Base-by-base conservation (phyloP, 2,888 invertebrate species). In the Cephus nigrinus region DNA sequence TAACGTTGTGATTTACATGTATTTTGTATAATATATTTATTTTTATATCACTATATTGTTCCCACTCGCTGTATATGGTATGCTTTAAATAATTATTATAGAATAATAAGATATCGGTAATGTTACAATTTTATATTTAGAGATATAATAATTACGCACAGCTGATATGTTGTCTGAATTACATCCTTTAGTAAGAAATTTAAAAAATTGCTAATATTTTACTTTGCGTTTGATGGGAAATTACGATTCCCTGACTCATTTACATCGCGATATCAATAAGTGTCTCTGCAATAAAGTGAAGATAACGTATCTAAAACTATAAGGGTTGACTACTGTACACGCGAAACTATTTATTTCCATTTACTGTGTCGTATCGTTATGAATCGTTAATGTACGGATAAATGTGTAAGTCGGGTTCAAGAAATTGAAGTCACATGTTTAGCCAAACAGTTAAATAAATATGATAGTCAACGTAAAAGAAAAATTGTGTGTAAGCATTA, bases 1-100 rank as follows among this genome's bases (percentile, higher is more conserved):
- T 72, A 55, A 76, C 15, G 11, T 72, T 40, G 23, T 40, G 34
- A 72, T 72, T 35, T 72, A 76, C 72, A 76, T 68, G 76, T 76
- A 40, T 31, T 72, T 76, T 72, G 15, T 72, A 76, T 9, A 68
- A 68, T 68, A n/a, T 68, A 68, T 68, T 75, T 68, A 68, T 68
- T 75, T 68, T 30, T 15, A 75, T 30, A 74, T 34, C 31, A 75
- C 31, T 71, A 23, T 31, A 23, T 30, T 35, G 55, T 55, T 55
- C 23, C 23, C 55, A 23, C 23, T 23, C 9, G 23, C 23, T 55
- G 9, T 55, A 55, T 23, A 23, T 9, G 0, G 5, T 23, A 55
- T 55, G 23, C 1, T 23, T 55, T 9, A 55, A 23, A 23, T 9
- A 23, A 55, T 55, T 5, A 9, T 55, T 55, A 55, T 9, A 55